phyloP scores from a whole-genome alignment of 1,140 invertebrate genomes.

The Vanessa tameamea region DNA sequence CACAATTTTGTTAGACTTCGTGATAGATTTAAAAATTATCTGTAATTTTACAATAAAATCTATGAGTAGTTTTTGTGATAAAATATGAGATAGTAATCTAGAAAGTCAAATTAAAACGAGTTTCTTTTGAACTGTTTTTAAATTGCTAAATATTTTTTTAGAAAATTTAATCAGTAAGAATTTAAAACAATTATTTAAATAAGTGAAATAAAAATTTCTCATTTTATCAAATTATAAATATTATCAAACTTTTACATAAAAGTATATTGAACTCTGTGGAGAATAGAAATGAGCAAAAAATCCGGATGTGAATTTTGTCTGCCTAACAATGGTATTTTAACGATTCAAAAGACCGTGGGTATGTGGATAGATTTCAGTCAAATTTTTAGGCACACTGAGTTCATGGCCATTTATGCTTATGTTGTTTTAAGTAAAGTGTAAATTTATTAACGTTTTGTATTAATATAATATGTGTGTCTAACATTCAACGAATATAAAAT shows the following conservation, averaged over 20 bases:
- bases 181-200: no score
- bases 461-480: no score
- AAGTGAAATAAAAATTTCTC: background rate
- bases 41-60: background rate
- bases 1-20: constrained; percentile 14
- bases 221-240: no score
- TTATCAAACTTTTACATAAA: background rate
- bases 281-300: constrained; percentile 30
- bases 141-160: no score
- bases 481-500: no score
- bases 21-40: background rate
- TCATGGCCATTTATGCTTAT: constrained; percentile 14
- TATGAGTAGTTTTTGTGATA: background rate
- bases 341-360: constrained; percentile 31
- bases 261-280: constrained; percentile 35
- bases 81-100: no score
- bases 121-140: no score
- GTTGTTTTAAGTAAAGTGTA: background rate
- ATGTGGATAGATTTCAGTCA: constrained; percentile 20
- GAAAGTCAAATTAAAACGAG: no score
- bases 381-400: background rate
- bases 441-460: no score
- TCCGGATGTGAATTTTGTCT: constrained; percentile 25
- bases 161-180: no score
- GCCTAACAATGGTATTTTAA: constrained; percentile 33